Evolutionary conservation across 2,797 vertebrate genomes (phyloP).

Genomic region (Sternarchorhynchus goeldii): DNA sequence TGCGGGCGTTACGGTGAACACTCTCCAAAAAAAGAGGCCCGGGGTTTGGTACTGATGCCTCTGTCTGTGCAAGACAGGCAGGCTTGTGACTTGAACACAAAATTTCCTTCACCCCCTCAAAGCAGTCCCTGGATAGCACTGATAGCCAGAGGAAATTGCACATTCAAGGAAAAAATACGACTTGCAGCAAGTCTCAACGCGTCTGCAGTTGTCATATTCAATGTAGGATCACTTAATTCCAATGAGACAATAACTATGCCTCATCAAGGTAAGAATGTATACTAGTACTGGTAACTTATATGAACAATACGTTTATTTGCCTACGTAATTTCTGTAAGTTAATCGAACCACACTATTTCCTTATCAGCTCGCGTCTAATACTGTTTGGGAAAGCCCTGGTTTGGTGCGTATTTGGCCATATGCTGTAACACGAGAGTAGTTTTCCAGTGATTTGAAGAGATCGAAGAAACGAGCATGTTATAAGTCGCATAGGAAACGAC

Average conservation of each 20-base stretch:
- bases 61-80: conserved; percentile 76
- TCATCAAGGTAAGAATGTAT: conserved; percentile 82
- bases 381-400: neutral
- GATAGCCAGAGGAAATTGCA: conserved; percentile 90
- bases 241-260: conserved; percentile 96
- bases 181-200: conserved; percentile 87
- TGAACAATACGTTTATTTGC: no score
- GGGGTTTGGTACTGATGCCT: conserved; percentile 84
- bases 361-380: neutral
- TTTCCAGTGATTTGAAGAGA: neutral
- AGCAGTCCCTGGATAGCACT: conserved; percentile 87
- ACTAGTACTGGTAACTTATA: neutral
- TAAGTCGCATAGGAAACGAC: no score
- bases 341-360: neutral
- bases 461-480: neutral
- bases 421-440: neutral
- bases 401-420: neutral
- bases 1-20: conserved; percentile 96
- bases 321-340: neutral
- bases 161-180: conserved; percentile 88
- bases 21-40: conserved; percentile 90
- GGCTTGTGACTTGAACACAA: conserved; percentile 85
- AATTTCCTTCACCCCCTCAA: conserved; percentile 75
- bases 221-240: conserved; percentile 81
- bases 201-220: conserved; percentile 93